Evolutionary conservation across 1,140 invertebrate species (phyloP), one percentile per base, ranked within the genome.

Genomic region (Hylaeus anthracinus): DNA sequence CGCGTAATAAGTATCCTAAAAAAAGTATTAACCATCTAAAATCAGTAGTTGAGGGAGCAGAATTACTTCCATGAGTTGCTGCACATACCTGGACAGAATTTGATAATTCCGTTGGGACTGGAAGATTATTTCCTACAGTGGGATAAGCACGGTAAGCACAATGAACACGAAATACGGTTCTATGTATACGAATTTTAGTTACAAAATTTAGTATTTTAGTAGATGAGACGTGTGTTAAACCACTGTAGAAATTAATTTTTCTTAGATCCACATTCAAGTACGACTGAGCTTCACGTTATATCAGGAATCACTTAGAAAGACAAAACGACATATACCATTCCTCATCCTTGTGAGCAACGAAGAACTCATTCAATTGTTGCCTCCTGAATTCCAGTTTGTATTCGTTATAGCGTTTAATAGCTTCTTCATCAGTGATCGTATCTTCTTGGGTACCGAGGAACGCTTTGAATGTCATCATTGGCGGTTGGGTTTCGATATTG

Each of bases 331-430:
- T 81, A 83, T 95, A 99, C 99, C 99, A 99, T 96, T 99, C 99
- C 93, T 99, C 99, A 91, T 99, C 99, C 94, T 99, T 99, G 94
- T 99, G 99, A 53, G 96, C 96, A 89, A 99, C 97, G 94, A 99
- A 99, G 94, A 99, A 99, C 93, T 99, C 98, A 93, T 99, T 99
- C 39, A 99, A 95, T 91, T 99, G 99, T 92, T 99, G 98, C 72
- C 98, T 95, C 90, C 97, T 96, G 91, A 99, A 99, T 89, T 99
- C 99, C 87, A 98, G 94, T 93, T 99, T 99, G 93, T 99, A 99
- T 88, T 99, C 99, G 92, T 98, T 98, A 94, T 99, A 99, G 90
- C 99, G 99, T 88, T 96, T 96, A 85, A 99, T 97, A 10, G 99
- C 98, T 92, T 99, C 98, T 81, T 99, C 98, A 86, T 99, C 98